phyloP scores from a whole-genome alignment of 2,888 invertebrate genomes.

The Leptarthrus brevirostris region DNA sequence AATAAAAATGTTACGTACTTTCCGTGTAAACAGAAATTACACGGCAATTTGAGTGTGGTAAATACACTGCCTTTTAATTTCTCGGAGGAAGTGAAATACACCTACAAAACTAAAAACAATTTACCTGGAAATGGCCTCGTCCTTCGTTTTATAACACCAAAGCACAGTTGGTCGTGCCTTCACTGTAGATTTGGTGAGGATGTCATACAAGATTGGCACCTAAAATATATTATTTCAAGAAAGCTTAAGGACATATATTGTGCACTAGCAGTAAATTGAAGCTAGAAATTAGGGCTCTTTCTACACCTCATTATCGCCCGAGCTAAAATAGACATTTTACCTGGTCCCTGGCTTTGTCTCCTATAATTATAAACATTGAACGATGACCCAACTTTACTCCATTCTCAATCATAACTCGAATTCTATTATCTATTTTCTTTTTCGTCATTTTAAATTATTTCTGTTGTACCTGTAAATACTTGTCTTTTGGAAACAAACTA shows the following conservation, averaged over 20 bases:
- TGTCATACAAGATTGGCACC: conserved; percentile 97
- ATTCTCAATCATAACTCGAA: conserved; percentile 96
- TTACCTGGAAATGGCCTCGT: conserved; percentile 88
- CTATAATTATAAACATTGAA: conserved; percentile 93
- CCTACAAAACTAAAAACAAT: no score
- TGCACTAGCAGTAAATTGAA: no score
- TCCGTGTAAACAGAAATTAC: no score
- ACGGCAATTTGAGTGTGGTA: no score
- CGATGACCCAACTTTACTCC: conserved; percentile 91
- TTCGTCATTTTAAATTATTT: conserved; percentile 82
- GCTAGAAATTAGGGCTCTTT: no score
- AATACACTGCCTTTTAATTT: no score
- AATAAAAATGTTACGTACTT: no score
- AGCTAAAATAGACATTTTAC: conserved; percentile 68
- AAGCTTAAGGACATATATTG: no score
- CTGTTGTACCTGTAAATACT: background rate
- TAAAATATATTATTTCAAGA: conserved; percentile 62
- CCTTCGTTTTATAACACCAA: conserved; percentile 98
- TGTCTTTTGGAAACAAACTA: no score
- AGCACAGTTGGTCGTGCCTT: conserved; percentile 93
- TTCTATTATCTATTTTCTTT: conserved; percentile 97
- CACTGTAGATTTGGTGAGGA: conserved; percentile 93
- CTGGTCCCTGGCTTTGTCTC: conserved; percentile 96
- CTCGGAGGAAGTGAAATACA: no score
- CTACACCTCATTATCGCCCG: no score